Evolutionary conservation across 2,888 invertebrate species (phyloP).

Genomic region (Ochropleura plecta): DNA sequence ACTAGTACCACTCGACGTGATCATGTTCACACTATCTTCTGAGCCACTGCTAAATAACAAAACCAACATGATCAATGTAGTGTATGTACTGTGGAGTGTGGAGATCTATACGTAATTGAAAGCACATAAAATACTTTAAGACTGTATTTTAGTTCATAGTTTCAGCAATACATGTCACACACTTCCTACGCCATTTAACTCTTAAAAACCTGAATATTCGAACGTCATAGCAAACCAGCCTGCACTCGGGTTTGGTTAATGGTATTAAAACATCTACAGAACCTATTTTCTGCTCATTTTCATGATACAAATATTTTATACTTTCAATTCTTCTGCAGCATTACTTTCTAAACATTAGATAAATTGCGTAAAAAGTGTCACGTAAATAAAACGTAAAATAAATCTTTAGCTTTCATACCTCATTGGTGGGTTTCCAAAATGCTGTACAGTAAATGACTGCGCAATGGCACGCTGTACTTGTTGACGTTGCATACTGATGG

Average conservation of each 20-base stretch:
- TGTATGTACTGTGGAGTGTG: neutral
- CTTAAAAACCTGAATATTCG: too few relatives aligned
- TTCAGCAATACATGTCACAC: too few relatives aligned
- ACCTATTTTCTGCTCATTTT: neutral
- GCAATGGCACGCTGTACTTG: slow-evolving; percentile 86
- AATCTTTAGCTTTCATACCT: slow-evolving; percentile 71
- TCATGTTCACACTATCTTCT: slow-evolving; percentile 86
- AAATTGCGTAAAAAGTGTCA: neutral
- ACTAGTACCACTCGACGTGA: slow-evolving; percentile 86
- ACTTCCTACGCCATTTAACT: too few relatives aligned
- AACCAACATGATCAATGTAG: slow-evolving; percentile 16
- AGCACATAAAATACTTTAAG: too few relatives aligned
- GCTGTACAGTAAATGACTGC: slow-evolving; percentile 87
- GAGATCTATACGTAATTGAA: too few relatives aligned
- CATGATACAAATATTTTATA: neutral
- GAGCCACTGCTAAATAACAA: slow-evolving; percentile 79
- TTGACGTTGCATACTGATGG: slow-evolving; percentile 82
- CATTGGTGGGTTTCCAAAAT: slow-evolving; percentile 85
- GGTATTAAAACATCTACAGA: too few relatives aligned
- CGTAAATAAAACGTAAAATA: slow-evolving; percentile 5
- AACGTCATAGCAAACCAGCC: too few relatives aligned
- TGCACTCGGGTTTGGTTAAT: too few relatives aligned
- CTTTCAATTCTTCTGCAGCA: neutral
- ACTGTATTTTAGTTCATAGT: too few relatives aligned
- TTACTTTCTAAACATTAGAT: neutral